Conservation (phyloP, 2,113 vertebrate species). For the Nothoprocta pentlandii region DNA sequence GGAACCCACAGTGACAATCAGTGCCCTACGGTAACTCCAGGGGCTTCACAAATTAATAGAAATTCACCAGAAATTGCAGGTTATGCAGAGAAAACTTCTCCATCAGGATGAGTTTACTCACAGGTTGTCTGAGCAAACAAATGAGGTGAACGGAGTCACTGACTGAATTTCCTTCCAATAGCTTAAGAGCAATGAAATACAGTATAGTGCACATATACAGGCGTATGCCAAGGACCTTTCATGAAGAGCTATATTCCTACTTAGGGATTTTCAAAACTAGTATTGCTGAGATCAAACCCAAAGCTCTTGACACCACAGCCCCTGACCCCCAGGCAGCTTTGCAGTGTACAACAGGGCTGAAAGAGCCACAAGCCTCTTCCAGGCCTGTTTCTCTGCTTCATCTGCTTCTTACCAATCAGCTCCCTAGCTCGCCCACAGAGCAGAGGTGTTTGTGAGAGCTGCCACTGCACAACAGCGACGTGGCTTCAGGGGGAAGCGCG, state of each 20-base stretch:
- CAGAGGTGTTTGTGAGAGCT: not conserved
- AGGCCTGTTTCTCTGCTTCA: not conserved
- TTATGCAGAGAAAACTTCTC: not conserved
- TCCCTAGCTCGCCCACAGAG: not conserved
- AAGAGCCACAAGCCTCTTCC: not conserved
- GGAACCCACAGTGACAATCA: not conserved
- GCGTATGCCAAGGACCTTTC: not conserved
- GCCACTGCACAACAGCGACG: not conserved
- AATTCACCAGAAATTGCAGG: not conserved
- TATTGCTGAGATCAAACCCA: not conserved
- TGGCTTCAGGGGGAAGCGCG: not conserved
- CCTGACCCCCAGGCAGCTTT: not conserved
- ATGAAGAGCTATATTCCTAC: not conserved
- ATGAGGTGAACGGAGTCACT: not conserved
- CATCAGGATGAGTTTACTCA: not conserved
- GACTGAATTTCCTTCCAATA: not conserved
- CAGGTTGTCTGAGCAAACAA: not conserved
- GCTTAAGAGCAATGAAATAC: not conserved
- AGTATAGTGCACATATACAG: not conserved
- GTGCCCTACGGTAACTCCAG: not conserved
- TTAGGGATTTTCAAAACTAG: not conserved
- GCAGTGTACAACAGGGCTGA: not conserved
- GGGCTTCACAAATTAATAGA: not conserved
- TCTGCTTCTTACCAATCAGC: not conserved
- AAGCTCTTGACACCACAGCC: not conserved